phyloP scores from a whole-genome alignment of 1,140 invertebrate genomes.

The Philotrypesis tridentata region DNA sequence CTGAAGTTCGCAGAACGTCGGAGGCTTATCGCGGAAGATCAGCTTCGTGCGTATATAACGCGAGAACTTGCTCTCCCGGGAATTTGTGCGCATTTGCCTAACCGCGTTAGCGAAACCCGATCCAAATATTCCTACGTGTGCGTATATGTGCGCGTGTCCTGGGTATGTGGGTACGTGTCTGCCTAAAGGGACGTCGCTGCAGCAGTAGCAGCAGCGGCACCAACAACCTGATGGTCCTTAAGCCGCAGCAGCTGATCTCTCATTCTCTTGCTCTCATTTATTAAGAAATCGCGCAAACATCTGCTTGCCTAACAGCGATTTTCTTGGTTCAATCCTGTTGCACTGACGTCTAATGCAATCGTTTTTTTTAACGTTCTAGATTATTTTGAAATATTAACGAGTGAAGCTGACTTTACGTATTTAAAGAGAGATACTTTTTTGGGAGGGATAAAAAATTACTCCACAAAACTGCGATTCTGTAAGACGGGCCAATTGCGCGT shows the following conservation, averaged over 20 bases:
- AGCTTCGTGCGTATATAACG: neutral
- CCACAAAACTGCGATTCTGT: no score
- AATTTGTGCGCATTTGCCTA: constrained; percentile 58
- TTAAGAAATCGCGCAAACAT: no score
- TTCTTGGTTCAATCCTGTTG: no score
- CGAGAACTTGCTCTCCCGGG: constrained; percentile 20
- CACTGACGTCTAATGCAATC: no score
- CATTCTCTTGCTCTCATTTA: neutral
- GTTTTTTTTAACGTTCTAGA: no score
- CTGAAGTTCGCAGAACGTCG: neutral
- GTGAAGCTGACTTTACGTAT: no score
- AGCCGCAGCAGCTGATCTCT: constrained; percentile 9
- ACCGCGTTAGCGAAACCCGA: constrained; percentile 58
- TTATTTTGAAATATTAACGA: no score
- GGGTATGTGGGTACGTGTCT: neutral
- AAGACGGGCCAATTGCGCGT: no score
- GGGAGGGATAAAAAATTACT: no score
- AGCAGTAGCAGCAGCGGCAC: constrained; percentile 1
- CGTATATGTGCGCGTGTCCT: neutral
- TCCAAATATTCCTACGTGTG: constrained; percentile 56
- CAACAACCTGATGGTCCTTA: constrained; percentile 25
- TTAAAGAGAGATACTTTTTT: no score
- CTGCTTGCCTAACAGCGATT: no score
- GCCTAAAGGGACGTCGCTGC: neutral
- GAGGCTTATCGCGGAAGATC: neutral